Percentiles rank a stretch among this genome's conserved stretches.
phyloP scores from a whole-genome alignment of 2,113 vertebrate species.

The Phalacrocorax aristotelis region DNA sequence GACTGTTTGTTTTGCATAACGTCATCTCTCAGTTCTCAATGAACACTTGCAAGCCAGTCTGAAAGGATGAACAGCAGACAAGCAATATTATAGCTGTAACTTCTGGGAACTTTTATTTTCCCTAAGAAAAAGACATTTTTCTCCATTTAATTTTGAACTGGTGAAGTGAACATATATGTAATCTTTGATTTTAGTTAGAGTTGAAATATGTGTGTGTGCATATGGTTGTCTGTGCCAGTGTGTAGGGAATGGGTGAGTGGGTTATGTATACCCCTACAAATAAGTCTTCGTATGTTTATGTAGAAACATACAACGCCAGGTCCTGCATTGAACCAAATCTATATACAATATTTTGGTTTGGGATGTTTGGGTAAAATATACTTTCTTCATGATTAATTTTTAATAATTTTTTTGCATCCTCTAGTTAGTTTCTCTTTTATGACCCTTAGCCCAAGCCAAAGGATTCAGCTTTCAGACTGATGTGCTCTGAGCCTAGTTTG shows the following conservation, averaged over 20 bases:
- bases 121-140: background rate
- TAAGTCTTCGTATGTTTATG: background rate
- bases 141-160: background rate
- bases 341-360: background rate
- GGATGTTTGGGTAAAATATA: background rate
- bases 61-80: background rate
- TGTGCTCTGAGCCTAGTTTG: background rate
- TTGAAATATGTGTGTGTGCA: background rate
- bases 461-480: background rate
- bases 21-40: background rate
- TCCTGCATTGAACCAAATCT: background rate
- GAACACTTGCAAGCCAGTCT: background rate
- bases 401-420: background rate
- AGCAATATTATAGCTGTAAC: background rate
- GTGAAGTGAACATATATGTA: background rate
- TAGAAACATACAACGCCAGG: background rate
- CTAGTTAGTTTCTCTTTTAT: background rate
- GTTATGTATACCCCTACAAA: background rate
- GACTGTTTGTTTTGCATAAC: background rate
- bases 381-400: background rate
- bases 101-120: background rate
- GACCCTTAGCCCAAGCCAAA: background rate
- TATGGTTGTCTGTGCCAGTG: rapidly evolving
- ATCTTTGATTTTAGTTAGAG: background rate
- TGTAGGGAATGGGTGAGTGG: background rate